These are phyloP conservation scores for Monochamus saltuarius DNA, from an alignment of 1,140 invertebrate species.

Conservation along the genomic window DNA sequence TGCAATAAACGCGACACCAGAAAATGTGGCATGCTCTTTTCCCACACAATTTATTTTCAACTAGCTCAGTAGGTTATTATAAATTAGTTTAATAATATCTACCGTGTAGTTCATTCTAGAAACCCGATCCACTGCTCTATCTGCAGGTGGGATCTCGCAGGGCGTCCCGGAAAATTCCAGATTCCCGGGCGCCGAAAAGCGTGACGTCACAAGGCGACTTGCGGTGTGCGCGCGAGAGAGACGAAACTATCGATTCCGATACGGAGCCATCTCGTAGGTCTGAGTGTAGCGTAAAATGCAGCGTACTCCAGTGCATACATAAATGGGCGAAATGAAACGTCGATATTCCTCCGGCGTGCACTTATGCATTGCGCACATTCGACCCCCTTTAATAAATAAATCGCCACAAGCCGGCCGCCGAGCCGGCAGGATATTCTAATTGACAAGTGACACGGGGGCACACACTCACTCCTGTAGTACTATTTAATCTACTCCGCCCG, in stretches of 20 bases:
- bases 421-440: neutral
- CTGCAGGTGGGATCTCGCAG: too few relatives aligned
- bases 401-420: neutral
- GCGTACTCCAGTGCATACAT: slow-evolving; percentile 33
- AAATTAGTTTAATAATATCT: too few relatives aligned
- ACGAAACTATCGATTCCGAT: neutral
- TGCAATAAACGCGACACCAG: too few relatives aligned
- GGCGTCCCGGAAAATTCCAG: neutral
- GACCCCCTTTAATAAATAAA: slow-evolving; percentile 4
- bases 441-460: slow-evolving; percentile 3
- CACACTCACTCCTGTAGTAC: neutral
- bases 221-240: slow-evolving; percentile 6
- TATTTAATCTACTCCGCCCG: slow-evolving; percentile 1
- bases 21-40: too few relatives aligned
- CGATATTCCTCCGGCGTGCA: slow-evolving; percentile 8
- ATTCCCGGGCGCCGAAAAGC: neutral
- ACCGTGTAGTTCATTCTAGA: too few relatives aligned
- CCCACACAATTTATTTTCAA: too few relatives aligned
- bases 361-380: slow-evolving; percentile 30
- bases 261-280: neutral
- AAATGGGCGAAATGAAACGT: slow-evolving; percentile 8
- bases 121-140: neutral
- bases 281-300: slow-evolving; percentile 33
- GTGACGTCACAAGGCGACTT: slow-evolving; percentile 24
- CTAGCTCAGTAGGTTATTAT: too few relatives aligned